phyloP scores from a whole-genome alignment of 2,797 vertebrate species.

The Gobionotothen gibberifrons region DNA sequence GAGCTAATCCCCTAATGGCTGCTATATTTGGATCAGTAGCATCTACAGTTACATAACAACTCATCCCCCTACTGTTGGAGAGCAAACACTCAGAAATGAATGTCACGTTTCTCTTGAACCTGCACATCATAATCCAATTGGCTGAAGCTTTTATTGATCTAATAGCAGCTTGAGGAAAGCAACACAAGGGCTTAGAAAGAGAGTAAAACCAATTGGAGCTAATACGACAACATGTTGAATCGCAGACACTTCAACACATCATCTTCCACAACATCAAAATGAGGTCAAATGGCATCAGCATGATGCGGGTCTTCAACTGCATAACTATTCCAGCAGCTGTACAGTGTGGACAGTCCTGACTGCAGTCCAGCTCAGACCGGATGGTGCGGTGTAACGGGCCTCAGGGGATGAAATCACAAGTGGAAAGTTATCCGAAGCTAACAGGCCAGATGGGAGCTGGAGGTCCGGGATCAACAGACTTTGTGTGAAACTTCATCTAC shows the following conservation, averaged over 20 bases:
- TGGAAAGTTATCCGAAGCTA: constrained; percentile 35
- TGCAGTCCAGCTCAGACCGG: constrained; percentile 5
- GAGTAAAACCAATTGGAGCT: constrained; percentile 2
- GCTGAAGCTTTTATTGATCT: constrained; percentile 45
- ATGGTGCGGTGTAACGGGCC: constrained; percentile 22
- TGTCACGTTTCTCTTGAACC: constrained; percentile 40
- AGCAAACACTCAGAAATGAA: constrained; percentile 64
- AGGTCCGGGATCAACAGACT: constrained; percentile 37
- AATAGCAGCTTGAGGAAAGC: constrained; percentile 2
- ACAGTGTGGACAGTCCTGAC: constrained; percentile 11
- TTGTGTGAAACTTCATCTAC: constrained; percentile 34
- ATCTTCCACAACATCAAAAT: constrained; percentile 27
- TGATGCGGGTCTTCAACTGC: constrained; percentile 36
- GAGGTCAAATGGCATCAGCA: constrained; percentile 61
- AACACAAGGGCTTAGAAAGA: neutral
- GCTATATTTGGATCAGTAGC: constrained; percentile 84
- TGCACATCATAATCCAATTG: constrained; percentile 22
- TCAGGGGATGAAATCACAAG: constrained; percentile 24
- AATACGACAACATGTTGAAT: neutral
- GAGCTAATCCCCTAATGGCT: constrained; percentile 83
- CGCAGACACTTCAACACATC: constrained; percentile 9
- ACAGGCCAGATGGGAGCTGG: constrained; percentile 1
- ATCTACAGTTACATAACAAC: constrained; percentile 79
- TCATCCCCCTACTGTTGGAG: constrained; percentile 57
- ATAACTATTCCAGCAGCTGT: constrained; percentile 69